Evolutionary conservation across 2,888 invertebrate genomes (phyloP).

Genomic region (Catocala fraxini): DNA sequence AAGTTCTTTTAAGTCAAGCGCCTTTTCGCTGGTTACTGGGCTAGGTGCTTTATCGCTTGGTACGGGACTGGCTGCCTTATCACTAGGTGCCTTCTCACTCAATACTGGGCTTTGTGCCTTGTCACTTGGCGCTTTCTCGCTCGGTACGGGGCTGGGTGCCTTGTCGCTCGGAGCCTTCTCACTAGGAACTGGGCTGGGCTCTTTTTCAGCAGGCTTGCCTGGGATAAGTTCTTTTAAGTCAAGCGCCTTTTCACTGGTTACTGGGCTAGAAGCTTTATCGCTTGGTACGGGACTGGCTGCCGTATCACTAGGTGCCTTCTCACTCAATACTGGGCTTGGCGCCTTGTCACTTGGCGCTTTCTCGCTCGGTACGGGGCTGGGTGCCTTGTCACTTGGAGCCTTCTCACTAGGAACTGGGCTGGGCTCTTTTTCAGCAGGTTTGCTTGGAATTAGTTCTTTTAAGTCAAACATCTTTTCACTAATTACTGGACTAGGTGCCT

Average conservation of each 20-base stretch:
- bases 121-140: constrained; percentile 5
- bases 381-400: background rate
- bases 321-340: background rate
- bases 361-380: no score
- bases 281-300: background rate
- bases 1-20: constrained; percentile 1
- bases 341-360: background rate
- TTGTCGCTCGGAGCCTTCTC: constrained; percentile 10
- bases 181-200: background rate
- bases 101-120: constrained; percentile 6
- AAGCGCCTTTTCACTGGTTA: constrained; percentile 4
- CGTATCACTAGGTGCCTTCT: constrained; percentile 2
- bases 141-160: background rate
- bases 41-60: constrained; percentile 19
- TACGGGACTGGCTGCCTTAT: no score
- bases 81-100: constrained; percentile 8
- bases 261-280: constrained; percentile 15
- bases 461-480: no score
- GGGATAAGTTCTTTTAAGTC: constrained; percentile 13
- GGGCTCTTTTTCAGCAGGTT: constrained; percentile 2
- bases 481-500: constrained; percentile 1
- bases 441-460: background rate
- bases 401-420: constrained; percentile 15
- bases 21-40: constrained; percentile 15
- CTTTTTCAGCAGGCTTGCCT: constrained; percentile 10